Evolutionary conservation across 2,797 vertebrate species (phyloP), one percentile per base, ranked within the genome.

Genomic region (Menidia menidia): DNA sequence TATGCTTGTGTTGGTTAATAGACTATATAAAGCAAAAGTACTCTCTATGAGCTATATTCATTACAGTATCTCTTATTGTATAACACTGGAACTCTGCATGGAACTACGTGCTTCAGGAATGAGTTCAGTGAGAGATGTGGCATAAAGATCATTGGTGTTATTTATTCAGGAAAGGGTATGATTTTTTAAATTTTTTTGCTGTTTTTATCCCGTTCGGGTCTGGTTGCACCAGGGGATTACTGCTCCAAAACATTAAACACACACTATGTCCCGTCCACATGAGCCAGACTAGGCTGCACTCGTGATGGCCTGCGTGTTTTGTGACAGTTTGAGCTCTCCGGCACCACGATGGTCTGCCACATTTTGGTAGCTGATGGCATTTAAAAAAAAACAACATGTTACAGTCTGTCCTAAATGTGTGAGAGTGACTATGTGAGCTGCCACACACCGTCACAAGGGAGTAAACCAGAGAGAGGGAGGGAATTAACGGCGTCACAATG

Each of bases 361-460:
- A 9, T 66, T 75, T 75, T 80, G 64, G 55, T 60, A 59, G 60
- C 48, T 44, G 41, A 11, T 12, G 58, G 19, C 57, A 73, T 79
- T 71, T 67, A 6, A 7, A 39, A 39, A 64, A 56, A 79, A 80
- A 66, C 56, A 80, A 66, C 56, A 48, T 66, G 54, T 83, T 71
- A 74, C 71, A 77, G 77, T 73, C 73, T 83, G 80, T 66, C 63
- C 64, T 59, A 67, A 83, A 88, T 68, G 70, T 82, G 80, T 66
- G 87, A 60, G 68, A 84, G 78, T 82, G 88, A 75, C 85, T 88
- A 79, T 41, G 68, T 88, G 77, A 82, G 73, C 86, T 70, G 73
- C 79, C 77, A 78, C 87, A 82, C 71, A 66, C 82, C 64, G 80
- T 92, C 88, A 91, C 86, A 77, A 82, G 87, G 89, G 89, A 90